Evolutionary conservation across 2,888 invertebrate genomes (phyloP), one percentile per base, ranked within the genome.

Genomic region (Cephalotes varians): DNA sequence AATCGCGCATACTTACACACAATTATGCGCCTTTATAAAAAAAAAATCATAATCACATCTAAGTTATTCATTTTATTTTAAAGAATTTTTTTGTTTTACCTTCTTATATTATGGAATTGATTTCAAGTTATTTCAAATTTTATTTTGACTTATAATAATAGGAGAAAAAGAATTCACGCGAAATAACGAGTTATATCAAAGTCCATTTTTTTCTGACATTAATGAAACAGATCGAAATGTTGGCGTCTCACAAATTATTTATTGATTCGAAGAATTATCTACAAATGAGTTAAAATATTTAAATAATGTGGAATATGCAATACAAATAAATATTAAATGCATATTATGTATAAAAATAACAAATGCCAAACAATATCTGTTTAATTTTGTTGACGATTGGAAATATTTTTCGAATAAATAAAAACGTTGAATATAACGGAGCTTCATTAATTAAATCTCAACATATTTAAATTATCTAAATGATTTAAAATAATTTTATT

Each of bases 241-340:
- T 83, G 73, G 72, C 64, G 56, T 49, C 49, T 37, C 69, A 69
- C 31, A 64, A 76, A 34, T 82, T 80, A 77, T 79, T 74, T 76
- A 82, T 73, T 37, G 69, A 65, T 25, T 51, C 3, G 15, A 47
- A 56, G 60, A 76, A 77, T 54, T 64, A 62, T 51, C 56, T 58
- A 56, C 15, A 67, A 72, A 64, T 83, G 67, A 82, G 51, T 82
- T 77, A 73, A 34, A 80, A 73, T 80, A 54, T 49, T 47, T 56
- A 60, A 49, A 72, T 76, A 62, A 34, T 47, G 31, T 79, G 37
- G 58, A 81, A 77, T 81, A 81, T 58, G 37, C 1, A 60, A 44
- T 56, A 69, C 37, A 60, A 71, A 12, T 10, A 28, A 40, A 56
- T 37, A 37, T 28, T 15, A 37, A 18, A 34, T 71, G 37, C 6